phyloP scores from a whole-genome alignment of 2,888 invertebrate species.

The Chrysolina oricalcia region DNA sequence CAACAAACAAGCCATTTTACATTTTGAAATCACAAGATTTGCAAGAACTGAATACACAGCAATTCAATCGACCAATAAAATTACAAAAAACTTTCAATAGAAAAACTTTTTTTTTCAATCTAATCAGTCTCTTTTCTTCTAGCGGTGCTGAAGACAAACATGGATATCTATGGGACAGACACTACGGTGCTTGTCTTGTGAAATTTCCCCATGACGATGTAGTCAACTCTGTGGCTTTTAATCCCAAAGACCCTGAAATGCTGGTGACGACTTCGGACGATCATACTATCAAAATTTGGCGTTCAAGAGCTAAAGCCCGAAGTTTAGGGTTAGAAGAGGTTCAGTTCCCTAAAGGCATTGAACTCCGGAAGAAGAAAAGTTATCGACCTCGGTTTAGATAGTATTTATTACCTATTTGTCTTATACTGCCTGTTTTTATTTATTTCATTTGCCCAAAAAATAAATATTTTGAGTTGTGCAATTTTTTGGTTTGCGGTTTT shows the following conservation, averaged over 20 bases:
- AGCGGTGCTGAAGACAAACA: constrained; percentile 90
- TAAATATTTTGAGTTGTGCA: background rate
- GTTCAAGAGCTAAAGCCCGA: constrained; percentile 72
- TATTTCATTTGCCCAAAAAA: constrained; percentile 6
- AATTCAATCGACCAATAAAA: too few relatives aligned
- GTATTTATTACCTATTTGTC: constrained; percentile 33
- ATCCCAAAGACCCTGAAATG: constrained; percentile 86
- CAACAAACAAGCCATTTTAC: too few relatives aligned
- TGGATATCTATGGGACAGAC: constrained; percentile 89
- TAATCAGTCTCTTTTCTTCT: constrained; percentile 52
- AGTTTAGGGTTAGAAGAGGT: constrained; percentile 70
- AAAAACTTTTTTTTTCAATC: too few relatives aligned
- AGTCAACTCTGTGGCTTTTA: constrained; percentile 90
- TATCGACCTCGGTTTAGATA: constrained; percentile 46
- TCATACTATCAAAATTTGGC: constrained; percentile 80
- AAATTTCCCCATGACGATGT: constrained; percentile 86
- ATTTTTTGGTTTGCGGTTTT: background rate
- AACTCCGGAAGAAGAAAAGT: constrained; percentile 64
- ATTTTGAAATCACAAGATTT: too few relatives aligned
- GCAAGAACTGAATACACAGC: too few relatives aligned
- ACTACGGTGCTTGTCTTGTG: constrained; percentile 85
- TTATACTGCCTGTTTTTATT: constrained; percentile 30
- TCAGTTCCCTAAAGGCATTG: constrained; percentile 70
- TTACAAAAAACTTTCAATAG: too few relatives aligned
- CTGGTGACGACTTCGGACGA: constrained; percentile 89